Conservation (phyloP, 2,797 vertebrate genomes). For the Syndactyla subalaris region DNA sequence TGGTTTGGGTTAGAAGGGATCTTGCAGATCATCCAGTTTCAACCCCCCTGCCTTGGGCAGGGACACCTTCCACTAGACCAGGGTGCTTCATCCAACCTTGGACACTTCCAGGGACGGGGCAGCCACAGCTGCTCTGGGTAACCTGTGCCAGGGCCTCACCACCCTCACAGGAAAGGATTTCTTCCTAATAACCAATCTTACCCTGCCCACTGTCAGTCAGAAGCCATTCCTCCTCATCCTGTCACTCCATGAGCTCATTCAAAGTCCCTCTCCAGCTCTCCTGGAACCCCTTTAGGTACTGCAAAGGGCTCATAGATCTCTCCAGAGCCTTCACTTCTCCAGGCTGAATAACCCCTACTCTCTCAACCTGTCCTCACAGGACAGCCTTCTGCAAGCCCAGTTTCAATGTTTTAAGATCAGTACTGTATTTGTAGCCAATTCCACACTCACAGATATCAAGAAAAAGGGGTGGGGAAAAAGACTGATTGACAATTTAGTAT, state of each 20-base stretch:
- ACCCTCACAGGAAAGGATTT: neutral
- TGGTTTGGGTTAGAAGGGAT: neutral
- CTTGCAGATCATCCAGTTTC: fast-evolving
- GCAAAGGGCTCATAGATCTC: neutral
- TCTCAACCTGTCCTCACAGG: neutral
- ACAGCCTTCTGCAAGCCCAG: neutral
- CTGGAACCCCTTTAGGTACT: neutral
- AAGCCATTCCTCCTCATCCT: neutral
- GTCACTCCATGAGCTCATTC: neutral
- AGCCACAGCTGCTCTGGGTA: neutral
- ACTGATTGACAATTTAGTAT: neutral
- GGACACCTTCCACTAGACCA: neutral
- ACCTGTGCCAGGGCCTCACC: neutral
- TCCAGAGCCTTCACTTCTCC: neutral
- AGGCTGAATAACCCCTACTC: neutral
- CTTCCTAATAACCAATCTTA: neutral
- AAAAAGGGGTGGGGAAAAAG: neutral
- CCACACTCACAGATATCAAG: neutral
- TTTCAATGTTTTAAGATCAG: neutral
- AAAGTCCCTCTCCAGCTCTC: neutral
- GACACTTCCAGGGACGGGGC: neutral
- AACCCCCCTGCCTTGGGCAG: neutral
- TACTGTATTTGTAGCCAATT: neutral
- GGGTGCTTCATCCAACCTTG: neutral
- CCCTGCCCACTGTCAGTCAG: neutral